A percentile compares a stretch with the other conserved stretches of the same genome.
Conservation (phyloP, 2,113 vertebrate species). For the Antechinus stuartii region DNA sequence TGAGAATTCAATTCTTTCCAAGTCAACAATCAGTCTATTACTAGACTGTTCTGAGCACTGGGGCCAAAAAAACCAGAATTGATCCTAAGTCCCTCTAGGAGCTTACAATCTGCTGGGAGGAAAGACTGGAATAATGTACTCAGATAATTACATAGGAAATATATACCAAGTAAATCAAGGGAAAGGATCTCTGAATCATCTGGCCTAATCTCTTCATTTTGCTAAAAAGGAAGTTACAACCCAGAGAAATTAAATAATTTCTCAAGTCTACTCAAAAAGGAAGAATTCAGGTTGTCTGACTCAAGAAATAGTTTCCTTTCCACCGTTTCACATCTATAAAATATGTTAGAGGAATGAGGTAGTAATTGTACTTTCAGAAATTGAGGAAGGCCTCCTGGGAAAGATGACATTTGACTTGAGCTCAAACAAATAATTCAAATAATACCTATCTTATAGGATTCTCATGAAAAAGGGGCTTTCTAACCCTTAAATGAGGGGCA, state of each 20-base stretch:
- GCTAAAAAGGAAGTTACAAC: background rate
- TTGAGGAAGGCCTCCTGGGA: background rate
- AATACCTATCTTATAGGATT: background rate
- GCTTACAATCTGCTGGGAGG: background rate
- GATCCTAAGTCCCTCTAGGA: background rate
- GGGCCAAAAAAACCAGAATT: background rate
- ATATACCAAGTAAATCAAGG: background rate
- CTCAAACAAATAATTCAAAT: background rate
- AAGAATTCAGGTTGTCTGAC: background rate
- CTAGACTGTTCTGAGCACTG: background rate
- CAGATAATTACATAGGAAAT: background rate
- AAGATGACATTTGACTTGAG: background rate
- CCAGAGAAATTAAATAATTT: background rate
- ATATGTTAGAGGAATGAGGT: background rate
- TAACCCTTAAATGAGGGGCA: background rate
- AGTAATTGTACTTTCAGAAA: background rate
- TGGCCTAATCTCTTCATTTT: background rate
- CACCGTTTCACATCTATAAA: background rate
- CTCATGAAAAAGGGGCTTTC: background rate
- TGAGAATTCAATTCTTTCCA: background rate
- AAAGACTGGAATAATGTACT: background rate
- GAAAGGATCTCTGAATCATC: background rate
- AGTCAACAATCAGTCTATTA: background rate
- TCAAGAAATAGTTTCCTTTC: background rate
- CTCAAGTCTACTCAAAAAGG: background rate